Evolutionary conservation across 1,140 invertebrate genomes (phyloP).

Genomic region (Bombus terrestris): DNA sequence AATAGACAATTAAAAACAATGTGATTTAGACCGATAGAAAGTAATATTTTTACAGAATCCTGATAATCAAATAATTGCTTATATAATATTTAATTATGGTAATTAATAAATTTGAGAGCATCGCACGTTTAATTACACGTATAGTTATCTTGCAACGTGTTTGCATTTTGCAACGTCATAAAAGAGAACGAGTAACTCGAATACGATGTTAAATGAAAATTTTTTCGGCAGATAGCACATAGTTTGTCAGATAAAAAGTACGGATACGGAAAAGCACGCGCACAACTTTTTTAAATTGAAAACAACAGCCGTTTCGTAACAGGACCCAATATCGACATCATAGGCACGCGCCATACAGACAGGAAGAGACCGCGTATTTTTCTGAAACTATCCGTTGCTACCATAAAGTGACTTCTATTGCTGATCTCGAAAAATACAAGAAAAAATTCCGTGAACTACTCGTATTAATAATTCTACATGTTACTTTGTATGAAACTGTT

Average conservation of each 20-base stretch:
- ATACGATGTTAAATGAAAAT: background rate
- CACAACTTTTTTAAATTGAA: background rate
- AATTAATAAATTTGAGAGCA: background rate
- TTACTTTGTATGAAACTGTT: background rate
- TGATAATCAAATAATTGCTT: background rate
- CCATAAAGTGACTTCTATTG: background rate
- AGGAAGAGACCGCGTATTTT: background rate
- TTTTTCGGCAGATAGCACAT: background rate
- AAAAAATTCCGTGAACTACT: background rate
- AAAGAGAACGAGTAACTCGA: background rate
- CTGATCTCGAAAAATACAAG: background rate
- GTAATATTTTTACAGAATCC: too few relatives aligned
- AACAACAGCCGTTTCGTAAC: slow-evolving; percentile 16
- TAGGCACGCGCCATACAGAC: background rate
- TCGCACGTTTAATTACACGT: background rate
- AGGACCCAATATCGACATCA: background rate
- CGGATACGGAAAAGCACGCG: background rate
- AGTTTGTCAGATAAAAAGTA: slow-evolving; percentile 10
- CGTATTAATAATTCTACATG: background rate
- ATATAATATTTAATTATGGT: background rate
- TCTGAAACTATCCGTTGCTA: background rate
- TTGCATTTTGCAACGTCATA: too few relatives aligned
- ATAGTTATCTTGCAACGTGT: background rate
- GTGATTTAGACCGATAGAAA: too few relatives aligned
- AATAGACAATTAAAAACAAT: too few relatives aligned